A percentile compares a stretch with the other conserved stretches of the same genome.
These are phyloP conservation scores for Nycticryphes semicollaris DNA, from an alignment of 2,113 vertebrate species.

Conservation along the genomic window DNA sequence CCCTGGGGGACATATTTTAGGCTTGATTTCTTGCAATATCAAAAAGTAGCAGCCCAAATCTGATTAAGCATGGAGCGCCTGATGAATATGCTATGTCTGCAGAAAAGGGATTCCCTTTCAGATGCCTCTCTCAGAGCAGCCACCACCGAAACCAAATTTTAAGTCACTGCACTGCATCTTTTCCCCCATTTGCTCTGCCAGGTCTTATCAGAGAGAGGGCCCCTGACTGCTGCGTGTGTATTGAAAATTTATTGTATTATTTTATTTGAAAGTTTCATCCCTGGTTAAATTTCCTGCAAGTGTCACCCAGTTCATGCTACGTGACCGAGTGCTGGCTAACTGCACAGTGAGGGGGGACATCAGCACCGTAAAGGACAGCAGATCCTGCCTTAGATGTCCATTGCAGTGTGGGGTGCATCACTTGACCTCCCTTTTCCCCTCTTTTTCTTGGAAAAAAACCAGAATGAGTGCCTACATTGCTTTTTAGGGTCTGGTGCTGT, in stretches of 20 bases:
- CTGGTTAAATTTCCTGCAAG: not conserved
- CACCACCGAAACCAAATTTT: not conserved
- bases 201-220: too few relatives aligned
- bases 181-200: not conserved
- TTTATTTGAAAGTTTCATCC: not conserved
- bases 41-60: not conserved
- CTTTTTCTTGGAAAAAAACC: not conserved
- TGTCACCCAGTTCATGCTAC: not conserved
- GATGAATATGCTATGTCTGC: not conserved
- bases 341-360: rapidly evolving
- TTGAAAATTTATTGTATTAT: not conserved
- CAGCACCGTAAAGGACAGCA: too few relatives aligned
- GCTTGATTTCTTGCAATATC: not conserved
- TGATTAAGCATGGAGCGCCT: rapidly evolving
- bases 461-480: not conserved
- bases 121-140: not conserved
- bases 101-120: not conserved
- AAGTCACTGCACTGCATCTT: not conserved
- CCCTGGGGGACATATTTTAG: not conserved
- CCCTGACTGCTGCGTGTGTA: rapidly evolving
- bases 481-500: not conserved
- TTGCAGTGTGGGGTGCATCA: not conserved
- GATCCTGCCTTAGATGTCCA: not conserved
- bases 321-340: rapidly evolving
- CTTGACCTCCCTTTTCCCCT: not conserved